phyloP scores from a whole-genome alignment of 2,797 vertebrate species.

The Discoglossus pictus region DNA sequence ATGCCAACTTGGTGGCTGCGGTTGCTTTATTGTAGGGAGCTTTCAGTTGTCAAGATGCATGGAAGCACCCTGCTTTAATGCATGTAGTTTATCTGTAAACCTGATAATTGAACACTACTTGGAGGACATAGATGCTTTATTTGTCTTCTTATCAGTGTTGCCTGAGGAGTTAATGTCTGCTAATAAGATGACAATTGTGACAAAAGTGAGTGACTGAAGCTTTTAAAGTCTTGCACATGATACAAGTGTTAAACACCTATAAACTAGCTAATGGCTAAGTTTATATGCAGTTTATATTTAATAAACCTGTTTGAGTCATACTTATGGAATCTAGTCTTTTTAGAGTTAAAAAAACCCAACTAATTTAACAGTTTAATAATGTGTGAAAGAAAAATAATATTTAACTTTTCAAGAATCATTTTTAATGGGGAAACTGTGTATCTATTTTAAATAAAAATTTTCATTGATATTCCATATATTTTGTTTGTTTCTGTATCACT shows the following conservation, averaged over 20 bases:
- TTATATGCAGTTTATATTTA: slow-evolving; percentile 11
- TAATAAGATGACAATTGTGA: slow-evolving; percentile 47
- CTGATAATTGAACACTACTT: slow-evolving; percentile 46
- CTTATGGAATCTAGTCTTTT: slow-evolving; percentile 14
- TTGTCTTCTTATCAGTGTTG: slow-evolving; percentile 40
- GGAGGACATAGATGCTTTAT: slow-evolving; percentile 41
- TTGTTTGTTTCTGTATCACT: no score
- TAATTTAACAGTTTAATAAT: background rate
- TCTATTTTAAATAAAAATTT: no score
- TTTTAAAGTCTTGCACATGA: slow-evolving; percentile 34
- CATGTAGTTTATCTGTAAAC: slow-evolving; percentile 40
- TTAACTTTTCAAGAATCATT: no score
- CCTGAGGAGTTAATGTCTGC: slow-evolving; percentile 44
- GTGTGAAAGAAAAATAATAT: no score
- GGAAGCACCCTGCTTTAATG: slow-evolving; percentile 7
- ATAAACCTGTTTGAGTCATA: slow-evolving; percentile 22
- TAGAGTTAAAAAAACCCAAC: background rate
- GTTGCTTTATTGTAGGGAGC: slow-evolving; percentile 40
- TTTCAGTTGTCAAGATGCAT: slow-evolving; percentile 21
- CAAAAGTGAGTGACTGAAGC: slow-evolving; percentile 35
- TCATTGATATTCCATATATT: no score
- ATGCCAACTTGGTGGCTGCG: slow-evolving; percentile 33
- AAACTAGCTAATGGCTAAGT: slow-evolving; percentile 35
- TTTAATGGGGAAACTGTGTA: no score
- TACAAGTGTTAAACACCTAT: slow-evolving; percentile 41